Conservation (phyloP, 2,113 vertebrate species). For the Prinia subflava region DNA sequence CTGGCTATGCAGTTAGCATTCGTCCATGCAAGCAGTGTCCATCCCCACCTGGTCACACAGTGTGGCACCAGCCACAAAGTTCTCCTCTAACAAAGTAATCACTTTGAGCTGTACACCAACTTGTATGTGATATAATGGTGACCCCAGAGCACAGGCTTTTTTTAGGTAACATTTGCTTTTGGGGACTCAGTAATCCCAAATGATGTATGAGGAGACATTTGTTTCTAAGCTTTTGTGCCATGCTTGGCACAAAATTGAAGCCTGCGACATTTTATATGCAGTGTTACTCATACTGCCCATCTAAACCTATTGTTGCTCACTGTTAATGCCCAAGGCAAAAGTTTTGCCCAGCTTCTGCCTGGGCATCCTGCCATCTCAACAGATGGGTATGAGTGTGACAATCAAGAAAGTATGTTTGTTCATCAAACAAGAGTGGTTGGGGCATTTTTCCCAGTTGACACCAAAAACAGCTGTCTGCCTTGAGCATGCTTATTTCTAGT, state of each 20-base stretch:
- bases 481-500: constrained; percentile 18
- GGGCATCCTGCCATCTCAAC: constrained; percentile 61
- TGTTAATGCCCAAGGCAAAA: constrained; percentile 63
- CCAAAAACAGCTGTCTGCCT: constrained; percentile 65
- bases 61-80: neutral
- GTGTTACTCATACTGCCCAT: constrained; percentile 32
- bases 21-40: neutral
- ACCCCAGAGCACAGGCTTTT: neutral
- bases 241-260: constrained; percentile 6
- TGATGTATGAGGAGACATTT: constrained; percentile 6
- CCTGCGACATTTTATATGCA: constrained; percentile 18
- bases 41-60: neutral
- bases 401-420: constrained; percentile 64
- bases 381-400: constrained; percentile 65
- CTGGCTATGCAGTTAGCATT: neutral
- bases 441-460: constrained; percentile 65
- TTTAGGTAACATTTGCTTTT: neutral
- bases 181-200: neutral
- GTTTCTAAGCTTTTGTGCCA: constrained; percentile 24
- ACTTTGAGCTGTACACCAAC: neutral
- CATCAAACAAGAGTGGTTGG: constrained; percentile 48
- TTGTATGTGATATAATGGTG: neutral
- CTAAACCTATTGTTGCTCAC: constrained; percentile 58
- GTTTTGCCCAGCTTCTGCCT: constrained; percentile 58
- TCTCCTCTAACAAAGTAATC: neutral